Evolutionary conservation across 2,888 invertebrate species (phyloP).

Genomic region (Melieria picta): DNA sequence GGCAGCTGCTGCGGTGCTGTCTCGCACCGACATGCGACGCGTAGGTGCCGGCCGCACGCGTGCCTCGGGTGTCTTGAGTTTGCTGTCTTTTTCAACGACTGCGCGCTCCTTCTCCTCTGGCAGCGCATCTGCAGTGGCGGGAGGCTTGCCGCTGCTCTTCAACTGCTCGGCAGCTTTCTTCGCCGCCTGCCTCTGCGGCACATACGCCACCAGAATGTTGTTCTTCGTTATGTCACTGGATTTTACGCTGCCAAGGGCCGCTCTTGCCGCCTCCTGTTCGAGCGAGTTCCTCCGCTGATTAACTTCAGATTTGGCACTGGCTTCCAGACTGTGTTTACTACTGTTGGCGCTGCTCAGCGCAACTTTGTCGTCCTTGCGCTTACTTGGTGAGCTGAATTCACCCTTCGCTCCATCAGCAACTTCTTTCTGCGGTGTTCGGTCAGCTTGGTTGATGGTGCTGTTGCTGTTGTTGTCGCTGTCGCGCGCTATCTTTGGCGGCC

Average conservation of each 20-base stretch:
- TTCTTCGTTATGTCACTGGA: slow-evolving; percentile 52
- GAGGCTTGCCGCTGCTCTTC: slow-evolving; percentile 76
- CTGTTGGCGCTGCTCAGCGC: slow-evolving; percentile 5
- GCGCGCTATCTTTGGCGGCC: slow-evolving; percentile 55
- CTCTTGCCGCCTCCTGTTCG: slow-evolving; percentile 29
- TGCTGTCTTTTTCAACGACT: slow-evolving; percentile 52
- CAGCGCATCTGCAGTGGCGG: slow-evolving; percentile 71
- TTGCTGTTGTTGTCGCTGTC: slow-evolving; percentile 48
- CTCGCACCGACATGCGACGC: slow-evolving; percentile 50
- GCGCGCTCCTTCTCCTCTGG: slow-evolving; percentile 22
- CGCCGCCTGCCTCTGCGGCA: slow-evolving; percentile 89
- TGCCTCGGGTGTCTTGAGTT: slow-evolving; percentile 61
- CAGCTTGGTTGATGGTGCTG: background rate
- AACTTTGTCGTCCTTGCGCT: slow-evolving; percentile 37
- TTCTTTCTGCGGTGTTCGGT: slow-evolving; percentile 47
- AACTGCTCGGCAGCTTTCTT: slow-evolving; percentile 92
- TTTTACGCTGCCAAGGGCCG: slow-evolving; percentile 21
- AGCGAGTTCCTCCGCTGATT: slow-evolving; percentile 12
- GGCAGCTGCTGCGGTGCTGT: slow-evolving; percentile 30
- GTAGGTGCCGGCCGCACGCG: slow-evolving; percentile 43
- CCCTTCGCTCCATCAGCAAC: slow-evolving; percentile 27
- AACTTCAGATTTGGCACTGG: slow-evolving; percentile 19
- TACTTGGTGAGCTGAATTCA: slow-evolving; percentile 32
- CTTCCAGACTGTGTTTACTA: slow-evolving; percentile 8
- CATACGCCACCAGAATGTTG: slow-evolving; percentile 78